Evolutionary conservation across 2,113 vertebrate genomes (phyloP), one percentile per base, ranked within the genome.

Genomic region (Thunnus thynnus): DNA sequence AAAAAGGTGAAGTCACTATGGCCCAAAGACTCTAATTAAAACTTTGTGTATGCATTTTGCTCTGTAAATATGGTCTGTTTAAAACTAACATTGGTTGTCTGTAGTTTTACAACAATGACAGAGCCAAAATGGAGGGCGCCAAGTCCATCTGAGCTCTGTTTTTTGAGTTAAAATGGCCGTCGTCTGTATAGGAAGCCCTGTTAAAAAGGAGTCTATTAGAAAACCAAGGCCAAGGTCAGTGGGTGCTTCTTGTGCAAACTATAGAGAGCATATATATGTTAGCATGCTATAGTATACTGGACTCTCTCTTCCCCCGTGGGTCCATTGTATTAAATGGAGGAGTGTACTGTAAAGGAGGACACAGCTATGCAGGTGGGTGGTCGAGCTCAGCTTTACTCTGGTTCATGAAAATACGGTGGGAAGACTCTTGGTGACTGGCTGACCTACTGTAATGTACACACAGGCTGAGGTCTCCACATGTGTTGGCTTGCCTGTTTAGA

Each of bases 381-480:
- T 85, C 90, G 82, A 18, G 46, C 63, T 77, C 17, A 46, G 76
- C 76, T 80, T 79, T 32, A 75, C 73, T 60, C 18, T 10, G 8
- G 32, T 66, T 84, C 69, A 78, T 65, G 47, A 86, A 77, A 78
- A 76, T 83, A 78, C 2, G 17, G 48, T 60, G 80, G 74, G 82
- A 85, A 78, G 79, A 76, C 63, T 83, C 69, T 60, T 48, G 13
- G 79, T 80, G 82, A 90, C 74, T 74, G 85, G 79, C 69, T 84
- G 86, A 91, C 76, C 90, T 83, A 73, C 79, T 61, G 83, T 76
- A 90, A 86, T 88, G 80, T 93, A 91, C 70, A 93, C 91, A 93
- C 72, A 82, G 82, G 65, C 82, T 51, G 63, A 71, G 48, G 55
- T 58, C 66, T 60, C 78, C 88, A 93, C 67, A 91, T 90, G 88